Evolutionary conservation across 2,113 vertebrate genomes (phyloP), one percentile per base, ranked within the genome.

Genomic region (Falcunculus frontatus): DNA sequence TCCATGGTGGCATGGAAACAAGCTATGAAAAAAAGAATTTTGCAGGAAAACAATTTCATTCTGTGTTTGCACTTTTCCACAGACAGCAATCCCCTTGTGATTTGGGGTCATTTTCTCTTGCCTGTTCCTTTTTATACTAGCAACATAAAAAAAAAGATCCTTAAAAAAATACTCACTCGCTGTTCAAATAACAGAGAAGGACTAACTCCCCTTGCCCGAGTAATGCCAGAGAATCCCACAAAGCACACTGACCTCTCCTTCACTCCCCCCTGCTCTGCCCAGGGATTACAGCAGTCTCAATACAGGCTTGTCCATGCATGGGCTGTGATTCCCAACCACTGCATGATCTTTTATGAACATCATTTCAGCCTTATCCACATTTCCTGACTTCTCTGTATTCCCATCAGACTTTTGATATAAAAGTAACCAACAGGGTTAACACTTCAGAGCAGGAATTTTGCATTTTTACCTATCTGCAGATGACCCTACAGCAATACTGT

Each of bases 181-280:
- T 90, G 73, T 84, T 93, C 83, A 90, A 93, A 90, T 88, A 94
- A 84, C 52, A 88, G 92, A 82, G 57, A 64, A 77, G 44, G 79
- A 89, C 85, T 77, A 84, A 75, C 26, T 94, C 64, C 76, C 50
- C 47, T 79, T 84, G 85, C 90, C 82, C 73, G 65, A 69, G 69
- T 89, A 95, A 94, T 82, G 88, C 83, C 73, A 87, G n/a, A 86
- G 96, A 95, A 93, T 89, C 76, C 92, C 79, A 90, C 86, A 94
- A 84, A 93, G 87, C 90, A 84, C 69, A 76, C 57, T 91, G 90
- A 94, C 86, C 90, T 96, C 92, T 93, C 80, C 86, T 89, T 95
- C 33, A 13, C 88, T 90, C 90, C 62, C 84, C 84, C 67, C 63
- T 49, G 32, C 76, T 94, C 93, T 86, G 77, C 86, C 57, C 76